Conservation (phyloP, 1,140 invertebrate genomes). For the Tribolium castaneum region DNA sequence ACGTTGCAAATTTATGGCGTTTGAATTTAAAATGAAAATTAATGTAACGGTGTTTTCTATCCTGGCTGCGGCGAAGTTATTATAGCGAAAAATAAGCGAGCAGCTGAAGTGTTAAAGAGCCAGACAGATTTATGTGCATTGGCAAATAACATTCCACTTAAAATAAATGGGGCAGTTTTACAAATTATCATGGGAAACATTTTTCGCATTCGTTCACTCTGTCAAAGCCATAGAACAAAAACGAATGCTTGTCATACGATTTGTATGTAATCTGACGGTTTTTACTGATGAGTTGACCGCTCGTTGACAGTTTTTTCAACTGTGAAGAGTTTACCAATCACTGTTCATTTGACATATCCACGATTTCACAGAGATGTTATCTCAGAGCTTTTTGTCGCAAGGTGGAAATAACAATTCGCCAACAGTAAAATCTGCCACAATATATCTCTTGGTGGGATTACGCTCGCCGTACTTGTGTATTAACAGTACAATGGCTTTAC, state of each 20-base stretch:
- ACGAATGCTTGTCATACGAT: slow-evolving; percentile 45
- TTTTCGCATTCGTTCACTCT: slow-evolving; percentile 38
- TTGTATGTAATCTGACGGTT: slow-evolving; percentile 51
- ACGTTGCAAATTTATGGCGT: slow-evolving; percentile 15
- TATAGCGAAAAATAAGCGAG: slow-evolving; percentile 42
- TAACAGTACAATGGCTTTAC: slow-evolving; percentile 41
- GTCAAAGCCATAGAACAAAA: slow-evolving; percentile 50
- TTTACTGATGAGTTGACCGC: slow-evolving; percentile 28
- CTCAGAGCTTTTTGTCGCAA: slow-evolving; percentile 1
- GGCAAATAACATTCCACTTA: slow-evolving; percentile 45
- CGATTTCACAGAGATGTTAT: not conserved
- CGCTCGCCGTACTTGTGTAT: slow-evolving; percentile 42
- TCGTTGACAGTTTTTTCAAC: slow-evolving; percentile 23
- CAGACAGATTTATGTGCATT: slow-evolving; percentile 45
- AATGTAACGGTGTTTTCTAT: slow-evolving; percentile 38
- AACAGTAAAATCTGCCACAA: slow-evolving; percentile 27
- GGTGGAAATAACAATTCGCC: slow-evolving; percentile 43
- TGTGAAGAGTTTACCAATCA: not conserved
- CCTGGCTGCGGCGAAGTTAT: slow-evolving; percentile 23
- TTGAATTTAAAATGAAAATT: slow-evolving; percentile 34
- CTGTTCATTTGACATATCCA: slow-evolving; percentile 6
- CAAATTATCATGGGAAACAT: slow-evolving; percentile 52
- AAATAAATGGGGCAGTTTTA: slow-evolving; percentile 49
- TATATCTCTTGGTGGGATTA: slow-evolving; percentile 44
- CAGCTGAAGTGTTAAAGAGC: slow-evolving; percentile 46